Conservation (phyloP, 2,888 invertebrate genomes). For the Bedellia somnulentella region DNA sequence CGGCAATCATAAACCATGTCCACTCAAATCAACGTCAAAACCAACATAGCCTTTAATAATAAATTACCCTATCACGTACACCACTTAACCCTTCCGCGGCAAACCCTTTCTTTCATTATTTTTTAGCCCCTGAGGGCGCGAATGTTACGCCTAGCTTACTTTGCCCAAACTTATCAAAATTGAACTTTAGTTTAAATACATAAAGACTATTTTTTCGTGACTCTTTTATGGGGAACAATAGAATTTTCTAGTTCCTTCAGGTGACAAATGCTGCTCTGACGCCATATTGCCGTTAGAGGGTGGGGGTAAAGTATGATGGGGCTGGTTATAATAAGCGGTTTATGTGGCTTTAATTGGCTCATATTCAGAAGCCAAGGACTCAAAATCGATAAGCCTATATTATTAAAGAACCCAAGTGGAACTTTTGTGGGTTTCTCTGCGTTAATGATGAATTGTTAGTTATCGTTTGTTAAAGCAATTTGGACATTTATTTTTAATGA, state of each 20-base stretch:
- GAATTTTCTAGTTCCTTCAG: too few relatives aligned
- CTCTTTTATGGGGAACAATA: too few relatives aligned
- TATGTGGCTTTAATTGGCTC: conserved; percentile 51
- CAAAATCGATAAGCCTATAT: conserved; percentile 32
- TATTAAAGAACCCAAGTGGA: conserved; percentile 24
- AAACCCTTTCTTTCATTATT: conserved; percentile 42
- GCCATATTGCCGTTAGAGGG: conserved; percentile 54
- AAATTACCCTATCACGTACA: conserved; percentile 22
- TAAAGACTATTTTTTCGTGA: too few relatives aligned
- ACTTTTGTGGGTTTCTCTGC: conserved; percentile 18
- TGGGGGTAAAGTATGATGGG: conserved; percentile 22
- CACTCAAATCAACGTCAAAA: conserved; percentile 1
- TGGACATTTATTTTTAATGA: too few relatives aligned
- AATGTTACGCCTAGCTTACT: conserved; percentile 62
- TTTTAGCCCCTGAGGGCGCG: conserved; percentile 43
- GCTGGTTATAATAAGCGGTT: conserved; percentile 52
- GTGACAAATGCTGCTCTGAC: conserved; percentile 55
- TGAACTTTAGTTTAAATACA: too few relatives aligned
- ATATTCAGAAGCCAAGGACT: not conserved
- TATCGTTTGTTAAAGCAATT: too few relatives aligned
- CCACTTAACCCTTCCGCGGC: conserved; percentile 42
- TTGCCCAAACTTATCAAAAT: too few relatives aligned
- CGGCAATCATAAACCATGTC: too few relatives aligned
- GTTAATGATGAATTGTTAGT: too few relatives aligned
- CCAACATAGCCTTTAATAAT: conserved; percentile 26